phyloP scores from a whole-genome alignment of 2,888 invertebrate genomes.

The Brenthis daphne region DNA sequence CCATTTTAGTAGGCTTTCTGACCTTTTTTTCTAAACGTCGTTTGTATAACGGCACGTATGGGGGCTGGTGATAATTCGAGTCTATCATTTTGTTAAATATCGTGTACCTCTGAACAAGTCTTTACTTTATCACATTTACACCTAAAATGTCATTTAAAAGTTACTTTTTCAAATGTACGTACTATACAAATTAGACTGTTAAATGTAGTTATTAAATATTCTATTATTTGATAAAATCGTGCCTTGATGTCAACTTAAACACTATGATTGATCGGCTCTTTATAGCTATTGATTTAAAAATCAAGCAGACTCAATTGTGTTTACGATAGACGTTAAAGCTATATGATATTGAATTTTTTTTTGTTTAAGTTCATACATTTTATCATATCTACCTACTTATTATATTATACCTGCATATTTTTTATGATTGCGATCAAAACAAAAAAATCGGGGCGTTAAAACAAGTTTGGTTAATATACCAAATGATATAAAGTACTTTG shows the following conservation, averaged over 20 bases:
- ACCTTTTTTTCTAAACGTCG: constrained; percentile 45
- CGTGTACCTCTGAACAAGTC: background rate
- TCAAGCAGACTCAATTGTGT: constrained; percentile 28
- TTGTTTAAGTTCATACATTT: too few relatives aligned
- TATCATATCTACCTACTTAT: too few relatives aligned
- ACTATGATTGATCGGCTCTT: constrained; percentile 65
- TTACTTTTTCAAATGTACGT: constrained; percentile 23
- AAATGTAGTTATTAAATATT: constrained; percentile 67
- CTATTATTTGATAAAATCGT: constrained; percentile 69
- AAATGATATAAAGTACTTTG: too few relatives aligned
- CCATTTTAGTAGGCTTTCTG: constrained; percentile 44
- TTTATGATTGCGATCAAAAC: too few relatives aligned
- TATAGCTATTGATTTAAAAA: constrained; percentile 46
- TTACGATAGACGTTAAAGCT: background rate
- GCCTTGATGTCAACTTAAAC: constrained; percentile 61
- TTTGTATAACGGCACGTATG: constrained; percentile 41
- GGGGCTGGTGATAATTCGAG: constrained; percentile 38
- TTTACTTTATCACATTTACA: constrained; percentile 16
- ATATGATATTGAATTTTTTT: too few relatives aligned
- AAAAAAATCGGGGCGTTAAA: too few relatives aligned
- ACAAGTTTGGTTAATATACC: too few relatives aligned
- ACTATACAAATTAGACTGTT: constrained; percentile 37
- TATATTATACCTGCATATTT: too few relatives aligned
- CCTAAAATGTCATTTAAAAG: constrained; percentile 25
- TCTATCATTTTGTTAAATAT: constrained; percentile 35